A percentile compares a stretch with the other conserved stretches of the same genome.
These are phyloP conservation scores for Streptopelia turtur DNA, from an alignment of 2,797 vertebrate genomes.

Conservation along the genomic window DNA sequence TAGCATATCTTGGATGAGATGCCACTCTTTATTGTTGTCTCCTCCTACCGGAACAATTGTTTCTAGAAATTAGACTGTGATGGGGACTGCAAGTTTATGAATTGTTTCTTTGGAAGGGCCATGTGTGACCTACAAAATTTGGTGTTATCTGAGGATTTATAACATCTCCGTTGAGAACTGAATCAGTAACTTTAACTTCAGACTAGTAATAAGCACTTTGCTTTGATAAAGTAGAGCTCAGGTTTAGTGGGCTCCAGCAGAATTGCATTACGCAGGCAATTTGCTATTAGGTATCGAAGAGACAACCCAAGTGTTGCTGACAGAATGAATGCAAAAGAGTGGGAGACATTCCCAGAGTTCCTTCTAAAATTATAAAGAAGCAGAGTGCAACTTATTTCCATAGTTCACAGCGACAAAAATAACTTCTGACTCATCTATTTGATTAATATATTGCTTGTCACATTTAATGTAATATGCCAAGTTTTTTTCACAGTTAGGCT, in stretches of 20 bases:
- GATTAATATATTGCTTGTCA: not conserved
- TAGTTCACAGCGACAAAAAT: not conserved
- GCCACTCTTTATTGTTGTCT: not conserved
- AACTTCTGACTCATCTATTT: not conserved
- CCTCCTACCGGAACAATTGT: not conserved
- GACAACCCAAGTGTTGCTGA: not conserved
- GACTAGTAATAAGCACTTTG: conserved; percentile 17
- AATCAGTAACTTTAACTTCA: conserved; percentile 51
- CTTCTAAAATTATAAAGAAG: conserved; percentile 23
- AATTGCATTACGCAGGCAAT: conserved; percentile 18
- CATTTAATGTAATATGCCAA: not conserved
- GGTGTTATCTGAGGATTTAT: conserved; percentile 42
- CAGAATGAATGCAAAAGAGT: not conserved
- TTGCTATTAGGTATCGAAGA: conserved; percentile 26
- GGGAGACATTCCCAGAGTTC: not conserved
- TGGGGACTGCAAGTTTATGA: not conserved
- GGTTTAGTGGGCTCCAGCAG: not conserved
- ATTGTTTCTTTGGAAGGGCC: conserved; percentile 18
- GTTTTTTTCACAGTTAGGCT: not conserved
- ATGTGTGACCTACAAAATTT: not conserved
- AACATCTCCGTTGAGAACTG: not conserved
- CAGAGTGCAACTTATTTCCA: not conserved
- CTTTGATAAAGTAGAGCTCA: conserved; percentile 49
- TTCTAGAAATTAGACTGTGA: conserved; percentile 42
- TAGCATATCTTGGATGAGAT: not conserved